Evolutionary conservation across 2,888 invertebrate species (phyloP), one percentile per base, ranked within the genome.

Genomic region (Melangyna quadrimaculata): DNA sequence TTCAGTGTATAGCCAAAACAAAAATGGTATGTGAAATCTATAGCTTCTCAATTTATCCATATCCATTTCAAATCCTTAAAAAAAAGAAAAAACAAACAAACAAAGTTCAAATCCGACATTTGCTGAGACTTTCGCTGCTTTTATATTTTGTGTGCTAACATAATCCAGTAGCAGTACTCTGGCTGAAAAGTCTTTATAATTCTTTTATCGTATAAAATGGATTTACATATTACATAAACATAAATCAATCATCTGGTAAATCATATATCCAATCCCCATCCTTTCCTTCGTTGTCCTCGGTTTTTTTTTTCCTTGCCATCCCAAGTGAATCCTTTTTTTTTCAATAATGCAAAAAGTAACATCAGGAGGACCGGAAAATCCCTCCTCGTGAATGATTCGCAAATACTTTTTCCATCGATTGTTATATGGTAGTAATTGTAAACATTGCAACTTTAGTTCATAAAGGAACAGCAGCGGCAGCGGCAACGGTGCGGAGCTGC

Each of bases 191-290:
- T 72, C 14, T 72, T 57, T 6, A 35, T 48, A 19, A 40, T 53
- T 40, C 3, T 7, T 37, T 40, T 32, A 73, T 67, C 22, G 14
- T n/a, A n/a, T n/a, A 22, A 67, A 51, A 35, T 48, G 53, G 51
- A 61, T 55, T 53, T 65, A 37, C 74, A 65, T 63, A 53, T 73
- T 45, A 73, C 14, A 45, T 37, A 35, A 59, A 24, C 51, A 55
- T 37, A 75, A 84, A 84, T 84, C 83, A 83, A 78, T 83, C 78
- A 78, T 78, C 37, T 61, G 70, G 35, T 79, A 67, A 74, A 83
- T 74, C 69, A 63, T 63, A 61, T 4, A 24, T 24, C 8, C 53
- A n/a, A 29, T 6, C 27, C 19, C 6, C 7, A 24, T 14, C 4
- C 19, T 29, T 8, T 32, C 7, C 4, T 63, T 27, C 17, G 10